phyloP scores from a whole-genome alignment of 35 echinoderm and acorn worm species.

The Stichopus chloronotus region DNA sequence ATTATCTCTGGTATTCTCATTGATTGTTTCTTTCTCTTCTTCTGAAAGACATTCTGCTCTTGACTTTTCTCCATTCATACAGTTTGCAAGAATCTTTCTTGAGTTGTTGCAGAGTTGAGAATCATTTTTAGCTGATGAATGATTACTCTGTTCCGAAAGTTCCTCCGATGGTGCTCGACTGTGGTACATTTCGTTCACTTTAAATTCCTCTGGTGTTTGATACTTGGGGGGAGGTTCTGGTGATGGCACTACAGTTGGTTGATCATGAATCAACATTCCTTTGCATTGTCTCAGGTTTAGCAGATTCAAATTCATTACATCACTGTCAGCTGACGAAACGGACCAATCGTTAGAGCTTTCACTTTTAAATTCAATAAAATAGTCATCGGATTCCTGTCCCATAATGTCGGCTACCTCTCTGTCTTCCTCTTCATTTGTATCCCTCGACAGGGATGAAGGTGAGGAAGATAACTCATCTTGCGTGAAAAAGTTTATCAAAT shows the following conservation, averaged over 20 bases:
- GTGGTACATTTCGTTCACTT: not conserved
- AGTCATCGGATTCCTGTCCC: constrained; percentile 20
- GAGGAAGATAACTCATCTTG: constrained; percentile 12
- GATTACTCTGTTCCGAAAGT: not conserved
- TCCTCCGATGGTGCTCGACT: not conserved
- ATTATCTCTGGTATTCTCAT: not conserved
- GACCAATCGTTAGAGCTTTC: constrained; percentile 41
- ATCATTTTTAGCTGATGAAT: not conserved
- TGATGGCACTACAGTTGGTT: not conserved
- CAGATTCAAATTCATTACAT: not conserved
- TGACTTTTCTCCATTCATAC: not conserved
- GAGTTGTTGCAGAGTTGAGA: not conserved
- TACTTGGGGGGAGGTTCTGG: not conserved
- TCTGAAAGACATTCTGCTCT: not conserved
- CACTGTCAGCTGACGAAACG: constrained; percentile 17
- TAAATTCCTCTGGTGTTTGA: not conserved
- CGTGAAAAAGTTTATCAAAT: constrained; percentile 41
- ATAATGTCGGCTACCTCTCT: constrained; percentile 39
- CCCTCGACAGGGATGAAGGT: not conserved
- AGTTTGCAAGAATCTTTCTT: not conserved
- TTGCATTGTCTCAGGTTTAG: not conserved
- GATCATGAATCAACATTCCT: not conserved
- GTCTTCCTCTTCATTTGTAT: constrained; percentile 6
- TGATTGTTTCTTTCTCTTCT: not conserved
- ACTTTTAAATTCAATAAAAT: constrained; percentile 49